A percentile compares a stretch with the other conserved stretches of the same genome.
Evolutionary conservation across 2,888 invertebrate genomes (phyloP).

Genomic region (Phalera bucephala): DNA sequence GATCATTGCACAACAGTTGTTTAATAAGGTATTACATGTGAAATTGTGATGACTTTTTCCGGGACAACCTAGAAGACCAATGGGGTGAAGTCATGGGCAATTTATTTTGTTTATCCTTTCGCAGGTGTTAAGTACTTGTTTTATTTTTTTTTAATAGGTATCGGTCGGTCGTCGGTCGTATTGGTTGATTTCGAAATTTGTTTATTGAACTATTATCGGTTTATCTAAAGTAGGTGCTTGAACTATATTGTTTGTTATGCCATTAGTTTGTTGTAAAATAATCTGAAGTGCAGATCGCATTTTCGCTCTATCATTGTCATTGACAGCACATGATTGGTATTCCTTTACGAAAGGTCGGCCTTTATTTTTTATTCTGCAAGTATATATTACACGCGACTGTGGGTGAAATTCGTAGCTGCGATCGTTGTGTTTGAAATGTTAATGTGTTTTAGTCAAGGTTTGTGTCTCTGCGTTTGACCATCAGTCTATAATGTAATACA

Average conservation of each 20-base stretch:
- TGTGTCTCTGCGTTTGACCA: slow-evolving; percentile 12
- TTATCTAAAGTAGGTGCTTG: slow-evolving; percentile 1
- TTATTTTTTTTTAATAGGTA: no score
- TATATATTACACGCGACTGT: slow-evolving; percentile 13
- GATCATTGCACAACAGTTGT: no score
- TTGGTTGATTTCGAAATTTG: neutral
- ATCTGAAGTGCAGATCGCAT: neutral
- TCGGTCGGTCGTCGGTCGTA: no score
- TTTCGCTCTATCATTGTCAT: neutral
- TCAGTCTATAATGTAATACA: slow-evolving; percentile 12
- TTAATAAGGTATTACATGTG: no score
- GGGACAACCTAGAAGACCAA: no score
- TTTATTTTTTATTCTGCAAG: slow-evolving; percentile 22
- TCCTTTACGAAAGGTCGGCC: slow-evolving; percentile 12
- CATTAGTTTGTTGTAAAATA: slow-evolving; percentile 7
- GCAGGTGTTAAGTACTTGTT: no score
- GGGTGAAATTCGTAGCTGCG: slow-evolving; percentile 18
- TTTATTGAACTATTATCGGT: no score
- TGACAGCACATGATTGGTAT: neutral
- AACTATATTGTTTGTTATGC: neutral
- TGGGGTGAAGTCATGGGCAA: no score
- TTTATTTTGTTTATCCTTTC: no score
- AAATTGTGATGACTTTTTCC: no score
- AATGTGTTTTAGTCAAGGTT: slow-evolving; percentile 18
- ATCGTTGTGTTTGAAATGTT: slow-evolving; percentile 12